phyloP scores from a whole-genome alignment of 2,113 vertebrate genomes.

The Petrocephalus zakoni region DNA sequence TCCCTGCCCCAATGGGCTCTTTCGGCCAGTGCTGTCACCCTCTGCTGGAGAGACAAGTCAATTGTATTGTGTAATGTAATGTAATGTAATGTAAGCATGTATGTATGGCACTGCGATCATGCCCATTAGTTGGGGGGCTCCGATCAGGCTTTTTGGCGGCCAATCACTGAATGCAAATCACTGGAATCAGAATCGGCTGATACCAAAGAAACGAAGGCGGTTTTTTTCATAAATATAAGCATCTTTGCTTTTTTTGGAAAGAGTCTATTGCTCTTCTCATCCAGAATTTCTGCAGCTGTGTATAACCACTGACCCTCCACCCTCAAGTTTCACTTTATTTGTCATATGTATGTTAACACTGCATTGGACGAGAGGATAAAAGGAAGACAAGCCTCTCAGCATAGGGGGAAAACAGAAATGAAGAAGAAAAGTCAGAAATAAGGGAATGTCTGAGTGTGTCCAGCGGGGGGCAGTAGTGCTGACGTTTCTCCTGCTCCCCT shows the following conservation, averaged over 20 bases:
- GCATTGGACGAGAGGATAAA: too few species aligned
- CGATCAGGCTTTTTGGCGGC: neutral
- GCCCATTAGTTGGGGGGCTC: neutral
- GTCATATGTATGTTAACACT: too few species aligned
- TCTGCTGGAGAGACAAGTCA: conserved; percentile 38
- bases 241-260: neutral
- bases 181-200: neutral
- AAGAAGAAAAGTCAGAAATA: too few species aligned
- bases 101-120: neutral
- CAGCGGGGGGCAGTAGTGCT: too few species aligned
- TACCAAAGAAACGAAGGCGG: too few species aligned
- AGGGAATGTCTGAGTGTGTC: too few species aligned
- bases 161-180: neutral
- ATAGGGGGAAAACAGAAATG: too few species aligned
- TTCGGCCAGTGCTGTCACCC: conserved; percentile 27
- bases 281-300: neutral
- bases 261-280: neutral
- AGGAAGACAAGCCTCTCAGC: too few species aligned
- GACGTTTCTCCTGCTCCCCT: neutral
- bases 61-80: too few species aligned
- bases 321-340: too few species aligned
- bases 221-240: neutral
- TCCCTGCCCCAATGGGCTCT: conserved; percentile 27
- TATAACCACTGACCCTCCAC: neutral
- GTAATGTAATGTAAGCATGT: too few species aligned